Conservation (phyloP, 2,113 vertebrate species). For the Ictidomys tridecemlineatus region DNA sequence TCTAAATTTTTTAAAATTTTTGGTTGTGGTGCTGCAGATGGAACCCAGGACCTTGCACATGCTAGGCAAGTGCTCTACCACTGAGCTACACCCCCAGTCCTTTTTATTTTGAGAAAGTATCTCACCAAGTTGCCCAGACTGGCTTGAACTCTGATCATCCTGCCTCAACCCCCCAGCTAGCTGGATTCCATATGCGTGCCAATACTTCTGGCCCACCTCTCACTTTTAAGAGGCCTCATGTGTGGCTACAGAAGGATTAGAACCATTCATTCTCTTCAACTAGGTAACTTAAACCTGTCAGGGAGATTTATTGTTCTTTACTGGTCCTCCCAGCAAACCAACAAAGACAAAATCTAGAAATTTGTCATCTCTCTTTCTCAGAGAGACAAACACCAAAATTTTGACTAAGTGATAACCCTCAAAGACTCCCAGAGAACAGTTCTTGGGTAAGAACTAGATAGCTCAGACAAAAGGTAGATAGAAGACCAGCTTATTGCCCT, state of each 20-base stretch:
- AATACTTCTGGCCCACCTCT: too few species aligned
- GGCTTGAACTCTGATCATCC: not conserved
- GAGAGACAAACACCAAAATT: not conserved
- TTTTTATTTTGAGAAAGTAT: not conserved
- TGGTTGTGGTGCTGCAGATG: not conserved
- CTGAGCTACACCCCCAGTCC: not conserved
- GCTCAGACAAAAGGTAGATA: not conserved
- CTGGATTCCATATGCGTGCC: not conserved
- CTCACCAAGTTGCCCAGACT: not conserved
- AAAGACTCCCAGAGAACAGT: not conserved
- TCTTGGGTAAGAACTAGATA: not conserved
- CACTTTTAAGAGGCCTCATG: too few species aligned
- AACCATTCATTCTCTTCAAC: not conserved
- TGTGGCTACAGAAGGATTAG: not conserved
- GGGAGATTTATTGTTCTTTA: conserved; percentile 38
- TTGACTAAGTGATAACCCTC: not conserved
- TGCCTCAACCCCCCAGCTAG: not conserved
- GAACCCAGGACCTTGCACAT: not conserved
- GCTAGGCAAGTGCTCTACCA: not conserved
- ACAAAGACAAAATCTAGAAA: conserved; percentile 24
- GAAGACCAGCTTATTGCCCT: not conserved
- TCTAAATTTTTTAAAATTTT: not conserved
- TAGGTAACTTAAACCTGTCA: not conserved
- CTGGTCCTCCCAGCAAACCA: not conserved
- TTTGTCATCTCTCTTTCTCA: not conserved